Percentiles rank a stretch among this genome's conserved stretches.
Evolutionary conservation across 2,888 invertebrate species (phyloP).

Genomic region (Panzeria rudis): DNA sequence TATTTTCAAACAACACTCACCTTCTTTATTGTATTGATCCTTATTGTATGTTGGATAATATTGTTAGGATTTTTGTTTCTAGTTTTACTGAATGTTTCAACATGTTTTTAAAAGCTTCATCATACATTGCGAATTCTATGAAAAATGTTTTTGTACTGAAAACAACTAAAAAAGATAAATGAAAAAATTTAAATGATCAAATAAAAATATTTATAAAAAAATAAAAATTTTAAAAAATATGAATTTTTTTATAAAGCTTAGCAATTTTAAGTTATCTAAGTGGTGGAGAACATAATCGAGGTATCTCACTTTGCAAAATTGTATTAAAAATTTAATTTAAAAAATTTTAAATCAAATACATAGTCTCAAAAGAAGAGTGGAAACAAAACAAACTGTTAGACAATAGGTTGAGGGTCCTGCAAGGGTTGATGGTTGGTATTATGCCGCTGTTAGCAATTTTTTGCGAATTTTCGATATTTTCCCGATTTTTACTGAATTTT

Average conservation of each 20-base stretch:
- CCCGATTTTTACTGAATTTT: too few species aligned
- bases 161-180: slow-evolving; percentile 42
- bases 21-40: slow-evolving; percentile 57
- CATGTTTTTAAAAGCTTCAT: slow-evolving; percentile 32
- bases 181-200: slow-evolving; percentile 49
- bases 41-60: slow-evolving; percentile 14
- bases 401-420: too few species aligned
- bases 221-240: background rate
- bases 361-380: too few species aligned
- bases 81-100: slow-evolving; percentile 52
- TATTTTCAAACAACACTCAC: slow-evolving; percentile 41
- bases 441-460: too few species aligned
- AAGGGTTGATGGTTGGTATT: too few species aligned
- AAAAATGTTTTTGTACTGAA: slow-evolving; percentile 21
- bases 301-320: too few species aligned
- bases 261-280: background rate
- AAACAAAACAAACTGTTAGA: too few species aligned
- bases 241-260: background rate
- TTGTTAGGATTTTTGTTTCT: slow-evolving; percentile 31
- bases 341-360: too few species aligned
- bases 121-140: background rate
- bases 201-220: slow-evolving; percentile 45
- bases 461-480: too few species aligned
- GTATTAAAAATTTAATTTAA: too few species aligned
- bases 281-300: background rate